phyloP scores from a whole-genome alignment of 2,113 vertebrate species.

The Taurulus bubalis region DNA sequence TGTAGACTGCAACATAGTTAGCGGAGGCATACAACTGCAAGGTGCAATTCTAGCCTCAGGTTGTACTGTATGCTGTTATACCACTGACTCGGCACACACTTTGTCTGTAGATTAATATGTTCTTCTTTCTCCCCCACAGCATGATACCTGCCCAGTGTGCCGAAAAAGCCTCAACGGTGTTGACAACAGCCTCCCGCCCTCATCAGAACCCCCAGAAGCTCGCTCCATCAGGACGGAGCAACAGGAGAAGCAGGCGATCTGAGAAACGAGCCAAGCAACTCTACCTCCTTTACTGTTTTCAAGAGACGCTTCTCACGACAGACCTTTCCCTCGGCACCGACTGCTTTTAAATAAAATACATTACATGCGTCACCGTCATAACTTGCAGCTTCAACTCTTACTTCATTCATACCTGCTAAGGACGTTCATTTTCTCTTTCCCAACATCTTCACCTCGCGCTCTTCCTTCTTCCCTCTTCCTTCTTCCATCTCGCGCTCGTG shows the following conservation, averaged over 20 bases:
- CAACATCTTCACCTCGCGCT: not conserved
- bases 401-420: conserved; percentile 30
- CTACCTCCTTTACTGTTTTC: conserved; percentile 45
- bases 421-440: conserved; percentile 37
- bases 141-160: conserved; percentile 95
- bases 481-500: no score
- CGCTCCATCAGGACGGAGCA: conserved; percentile 80
- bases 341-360: conserved; percentile 54
- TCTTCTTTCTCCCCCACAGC: conserved; percentile 83
- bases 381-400: conserved; percentile 23
- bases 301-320: conserved; percentile 14
- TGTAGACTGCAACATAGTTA: not conserved
- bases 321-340: not conserved
- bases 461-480: no score
- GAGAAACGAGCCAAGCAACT: conserved; percentile 35
- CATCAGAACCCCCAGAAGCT: conserved; percentile 51
- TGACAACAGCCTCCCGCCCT: conserved; percentile 84
- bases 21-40: not conserved
- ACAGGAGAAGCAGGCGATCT: conserved; percentile 69
- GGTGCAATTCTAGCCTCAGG: not conserved
- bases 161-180: conserved; percentile 92
- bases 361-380: conserved; percentile 12
- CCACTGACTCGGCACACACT: not conserved
- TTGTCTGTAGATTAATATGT: not conserved
- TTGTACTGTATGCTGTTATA: not conserved